Percentiles rank a stretch among this genome's conserved stretches.
These are phyloP conservation scores for Hippopotamus amphibius DNA, from an alignment of 2,113 vertebrate genomes.

Conservation along the genomic window DNA sequence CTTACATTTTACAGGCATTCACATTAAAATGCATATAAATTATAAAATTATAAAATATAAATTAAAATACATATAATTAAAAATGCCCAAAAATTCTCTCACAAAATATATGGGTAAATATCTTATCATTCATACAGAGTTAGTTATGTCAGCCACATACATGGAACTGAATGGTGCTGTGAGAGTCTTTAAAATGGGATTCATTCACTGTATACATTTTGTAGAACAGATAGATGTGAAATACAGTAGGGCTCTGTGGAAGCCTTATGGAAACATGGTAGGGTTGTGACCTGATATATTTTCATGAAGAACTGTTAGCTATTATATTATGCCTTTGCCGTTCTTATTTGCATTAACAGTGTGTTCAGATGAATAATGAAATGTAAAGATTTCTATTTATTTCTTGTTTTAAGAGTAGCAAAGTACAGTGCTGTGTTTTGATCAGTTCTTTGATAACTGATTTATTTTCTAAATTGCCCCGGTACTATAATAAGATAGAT, in stretches of 20 bases:
- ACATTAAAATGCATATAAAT: slow-evolving; percentile 27
- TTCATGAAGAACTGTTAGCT: not conserved
- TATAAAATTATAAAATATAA: slow-evolving; percentile 2
- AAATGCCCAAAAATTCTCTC: not conserved
- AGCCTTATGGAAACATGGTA: not conserved
- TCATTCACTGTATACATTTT: not conserved
- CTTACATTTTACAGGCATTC: not conserved
- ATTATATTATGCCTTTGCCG: not conserved
- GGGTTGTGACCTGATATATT: not conserved
- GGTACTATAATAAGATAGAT: not conserved
- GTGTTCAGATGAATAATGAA: slow-evolving; percentile 20
- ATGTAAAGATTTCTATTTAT: not conserved
- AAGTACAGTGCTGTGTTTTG: not conserved
- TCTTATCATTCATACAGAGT: not conserved
- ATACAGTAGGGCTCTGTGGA: not conserved
- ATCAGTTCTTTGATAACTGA: not conserved
- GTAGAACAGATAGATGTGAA: not conserved
- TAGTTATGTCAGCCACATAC: not conserved
- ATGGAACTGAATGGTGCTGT: not conserved
- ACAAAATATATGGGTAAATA: not conserved
- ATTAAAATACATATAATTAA: slow-evolving; percentile 30
- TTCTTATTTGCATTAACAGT: not conserved
- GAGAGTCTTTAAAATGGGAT: not conserved
- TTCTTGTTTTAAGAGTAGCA: not conserved
- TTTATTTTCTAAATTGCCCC: slow-evolving; percentile 36